phyloP scores from a whole-genome alignment of 2,888 invertebrate genomes.

The Timema cristinae region DNA sequence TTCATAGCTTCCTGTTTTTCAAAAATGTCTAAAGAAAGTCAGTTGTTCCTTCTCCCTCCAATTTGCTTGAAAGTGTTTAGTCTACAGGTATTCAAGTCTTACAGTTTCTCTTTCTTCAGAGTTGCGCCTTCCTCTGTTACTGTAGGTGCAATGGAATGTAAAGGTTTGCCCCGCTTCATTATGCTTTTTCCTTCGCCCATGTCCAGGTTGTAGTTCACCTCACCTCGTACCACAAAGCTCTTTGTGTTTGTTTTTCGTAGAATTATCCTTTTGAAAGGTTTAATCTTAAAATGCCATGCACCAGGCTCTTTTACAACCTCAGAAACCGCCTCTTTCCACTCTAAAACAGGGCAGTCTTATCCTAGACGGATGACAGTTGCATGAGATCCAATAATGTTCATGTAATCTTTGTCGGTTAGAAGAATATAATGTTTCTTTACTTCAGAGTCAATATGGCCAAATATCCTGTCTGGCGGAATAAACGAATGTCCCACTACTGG shows the following conservation, averaged over 20 bases:
- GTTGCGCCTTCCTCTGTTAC: neutral
- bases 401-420: neutral
- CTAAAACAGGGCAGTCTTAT: neutral
- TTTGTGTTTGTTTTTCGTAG: neutral
- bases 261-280: conserved; percentile 1
- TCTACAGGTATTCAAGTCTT: neutral
- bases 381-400: neutral
- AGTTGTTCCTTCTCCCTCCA: neutral
- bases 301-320: neutral
- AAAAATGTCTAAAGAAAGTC: conserved; percentile 7
- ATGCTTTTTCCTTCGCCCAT: neutral
- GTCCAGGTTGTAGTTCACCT: neutral
- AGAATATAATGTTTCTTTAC: neutral
- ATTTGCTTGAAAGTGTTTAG: neutral
- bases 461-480: neutral
- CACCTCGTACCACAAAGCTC: neutral
- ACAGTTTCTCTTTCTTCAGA: neutral
- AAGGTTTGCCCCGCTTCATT: neutral
- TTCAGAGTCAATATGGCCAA: conserved; percentile 3
- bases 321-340: neutral
- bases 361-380: conserved; percentile 1
- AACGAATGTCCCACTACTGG: neutral
- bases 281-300: neutral
- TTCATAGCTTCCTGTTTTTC: neutral
- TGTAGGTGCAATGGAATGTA: neutral